Evolutionary conservation across 2,113 vertebrate species (phyloP).

Genomic region (Corythornis cristatus): DNA sequence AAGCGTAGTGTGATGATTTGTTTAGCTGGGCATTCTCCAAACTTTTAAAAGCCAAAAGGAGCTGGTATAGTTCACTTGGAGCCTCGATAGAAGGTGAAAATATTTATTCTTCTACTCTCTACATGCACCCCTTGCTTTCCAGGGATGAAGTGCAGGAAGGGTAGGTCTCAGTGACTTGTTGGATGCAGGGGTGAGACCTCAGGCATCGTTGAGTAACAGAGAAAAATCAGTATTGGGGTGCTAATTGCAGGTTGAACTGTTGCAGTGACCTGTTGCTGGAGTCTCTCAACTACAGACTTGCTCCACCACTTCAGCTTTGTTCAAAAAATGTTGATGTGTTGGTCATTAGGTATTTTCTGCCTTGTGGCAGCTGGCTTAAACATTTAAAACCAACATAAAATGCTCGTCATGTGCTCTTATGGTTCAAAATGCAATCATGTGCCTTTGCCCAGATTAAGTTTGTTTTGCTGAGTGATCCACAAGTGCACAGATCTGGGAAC

Average conservation of each 20-base stretch:
- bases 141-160: rapidly evolving
- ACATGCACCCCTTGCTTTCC: rapidly evolving
- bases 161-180: rapidly evolving
- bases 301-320: not conserved
- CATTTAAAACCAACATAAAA: not conserved
- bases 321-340: not conserved
- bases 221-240: not conserved
- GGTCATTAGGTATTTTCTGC: not conserved
- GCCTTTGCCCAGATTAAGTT: not conserved
- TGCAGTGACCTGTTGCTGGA: rapidly evolving
- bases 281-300: rapidly evolving
- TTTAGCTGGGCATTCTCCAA: not conserved
- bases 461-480: not conserved
- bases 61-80: not conserved
- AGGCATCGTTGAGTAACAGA: rapidly evolving
- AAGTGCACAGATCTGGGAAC: not conserved
- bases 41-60: not conserved
- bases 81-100: not conserved
- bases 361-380: not conserved
- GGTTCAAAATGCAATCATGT: not conserved
- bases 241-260: not conserved
- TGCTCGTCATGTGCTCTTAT: not conserved
- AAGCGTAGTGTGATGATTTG: rapidly evolving
- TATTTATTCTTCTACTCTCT: not conserved
- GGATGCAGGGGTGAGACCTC: not conserved